Evolutionary conservation across 2,888 invertebrate species (phyloP).

Genomic region (Pherbina coryleti): DNA sequence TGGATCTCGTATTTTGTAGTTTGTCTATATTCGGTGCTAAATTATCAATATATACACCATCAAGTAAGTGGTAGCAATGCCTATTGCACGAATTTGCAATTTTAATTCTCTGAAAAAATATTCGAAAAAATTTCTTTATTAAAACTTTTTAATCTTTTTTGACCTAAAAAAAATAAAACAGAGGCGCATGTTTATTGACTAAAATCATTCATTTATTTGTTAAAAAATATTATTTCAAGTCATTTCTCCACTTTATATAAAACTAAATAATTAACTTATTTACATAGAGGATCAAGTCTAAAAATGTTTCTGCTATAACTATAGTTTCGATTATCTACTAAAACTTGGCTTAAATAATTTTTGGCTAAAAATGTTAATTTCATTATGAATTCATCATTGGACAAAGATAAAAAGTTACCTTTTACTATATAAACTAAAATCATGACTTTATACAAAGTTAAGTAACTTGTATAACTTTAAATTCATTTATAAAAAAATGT

Average conservation of each 20-base stretch:
- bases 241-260: slow-evolving; percentile 2
- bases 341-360: neutral
- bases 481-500: neutral
- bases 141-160: no score
- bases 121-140: no score
- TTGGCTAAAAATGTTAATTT: neutral
- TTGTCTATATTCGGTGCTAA: no score
- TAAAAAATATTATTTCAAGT: slow-evolving; percentile 1
- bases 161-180: no score
- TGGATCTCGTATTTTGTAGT: no score
- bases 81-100: no score
- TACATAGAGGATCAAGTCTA: slow-evolving; percentile 31
- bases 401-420: no score
- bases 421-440: neutral
- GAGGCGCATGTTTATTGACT: neutral
- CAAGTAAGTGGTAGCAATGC: no score
- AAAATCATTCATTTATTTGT: slow-evolving; percentile 25
- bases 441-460: no score
- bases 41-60: no score
- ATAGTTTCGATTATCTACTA: neutral
- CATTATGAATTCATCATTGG: neutral
- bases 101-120: no score
- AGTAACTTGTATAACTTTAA: neutral
- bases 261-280: slow-evolving; percentile 33
- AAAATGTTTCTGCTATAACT: neutral